Percentiles rank a stretch among this genome's conserved stretches.
Conservation (phyloP, 2,797 vertebrate genomes). For the Karalla daura region DNA sequence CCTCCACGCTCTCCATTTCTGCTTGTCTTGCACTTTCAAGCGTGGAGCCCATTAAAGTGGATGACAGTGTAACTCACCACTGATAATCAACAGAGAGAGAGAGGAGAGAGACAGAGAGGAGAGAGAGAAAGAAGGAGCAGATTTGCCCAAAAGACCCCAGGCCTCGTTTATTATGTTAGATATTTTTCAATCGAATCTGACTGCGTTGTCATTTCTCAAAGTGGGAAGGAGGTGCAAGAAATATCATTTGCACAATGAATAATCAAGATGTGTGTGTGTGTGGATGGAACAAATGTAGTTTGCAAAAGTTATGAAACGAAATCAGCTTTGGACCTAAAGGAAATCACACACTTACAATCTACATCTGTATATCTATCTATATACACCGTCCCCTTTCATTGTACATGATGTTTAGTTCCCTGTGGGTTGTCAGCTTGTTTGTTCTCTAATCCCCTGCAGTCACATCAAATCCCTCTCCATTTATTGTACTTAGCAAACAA, state of each 20-base stretch:
- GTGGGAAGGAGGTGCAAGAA: conserved; percentile 47
- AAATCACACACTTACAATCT: neutral
- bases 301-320: neutral
- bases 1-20: conserved; percentile 52
- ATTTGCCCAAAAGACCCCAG: conserved; percentile 50
- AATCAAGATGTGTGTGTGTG: conserved; percentile 25
- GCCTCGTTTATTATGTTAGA: conserved; percentile 57
- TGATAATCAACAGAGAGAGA: conserved; percentile 70
- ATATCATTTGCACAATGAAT: conserved; percentile 55
- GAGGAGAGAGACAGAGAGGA: too few species aligned
- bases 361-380: too few species aligned
- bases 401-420: neutral
- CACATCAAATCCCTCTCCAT: conserved; percentile 47
- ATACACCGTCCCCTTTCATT: neutral
- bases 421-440: conserved; percentile 22
- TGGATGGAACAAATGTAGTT: neutral
- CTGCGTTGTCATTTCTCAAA: conserved; percentile 54
- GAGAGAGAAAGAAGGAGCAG: too few species aligned
- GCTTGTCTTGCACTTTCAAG: conserved; percentile 75
- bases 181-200: conserved; percentile 54
- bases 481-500: conserved; percentile 58
- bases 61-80: conserved; percentile 66
- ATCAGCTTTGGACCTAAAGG: neutral
- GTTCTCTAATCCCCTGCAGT: conserved; percentile 38
- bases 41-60: conserved; percentile 69